Conservation (phyloP, 2,113 vertebrate species). For the Lontra canadensis region DNA sequence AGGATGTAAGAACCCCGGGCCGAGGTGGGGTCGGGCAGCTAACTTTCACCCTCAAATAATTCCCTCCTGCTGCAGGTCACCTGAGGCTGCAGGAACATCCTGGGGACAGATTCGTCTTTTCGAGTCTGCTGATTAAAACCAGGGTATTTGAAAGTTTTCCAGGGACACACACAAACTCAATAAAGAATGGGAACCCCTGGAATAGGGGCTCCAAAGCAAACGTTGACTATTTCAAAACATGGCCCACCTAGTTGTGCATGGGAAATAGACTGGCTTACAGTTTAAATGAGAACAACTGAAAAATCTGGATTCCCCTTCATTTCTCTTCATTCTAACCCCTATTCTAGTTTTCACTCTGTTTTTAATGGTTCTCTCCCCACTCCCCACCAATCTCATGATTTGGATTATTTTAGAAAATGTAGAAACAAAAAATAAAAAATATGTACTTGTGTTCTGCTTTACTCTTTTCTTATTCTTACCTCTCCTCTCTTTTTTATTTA, state of each 20-base stretch:
- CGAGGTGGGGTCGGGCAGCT: background rate
- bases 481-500: background rate
- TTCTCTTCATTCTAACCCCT: background rate
- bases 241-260: background rate
- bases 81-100: background rate
- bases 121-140: background rate
- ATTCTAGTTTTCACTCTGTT: background rate
- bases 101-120: background rate
- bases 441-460: background rate
- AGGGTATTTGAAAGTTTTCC: background rate
- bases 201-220: background rate
- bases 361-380: background rate
- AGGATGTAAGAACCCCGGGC: background rate
- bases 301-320: background rate
- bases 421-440: background rate
- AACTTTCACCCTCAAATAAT: background rate
- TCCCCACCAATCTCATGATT: background rate
- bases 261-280: background rate
- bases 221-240: background rate
- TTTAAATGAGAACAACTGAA: background rate
- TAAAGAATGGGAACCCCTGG: background rate
- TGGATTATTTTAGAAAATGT: background rate
- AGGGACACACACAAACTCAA: background rate
- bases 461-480: background rate
- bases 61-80: accelerated